Base-by-base conservation (phyloP, 2,797 vertebrate species). In the Hirundo rustica region DNA sequence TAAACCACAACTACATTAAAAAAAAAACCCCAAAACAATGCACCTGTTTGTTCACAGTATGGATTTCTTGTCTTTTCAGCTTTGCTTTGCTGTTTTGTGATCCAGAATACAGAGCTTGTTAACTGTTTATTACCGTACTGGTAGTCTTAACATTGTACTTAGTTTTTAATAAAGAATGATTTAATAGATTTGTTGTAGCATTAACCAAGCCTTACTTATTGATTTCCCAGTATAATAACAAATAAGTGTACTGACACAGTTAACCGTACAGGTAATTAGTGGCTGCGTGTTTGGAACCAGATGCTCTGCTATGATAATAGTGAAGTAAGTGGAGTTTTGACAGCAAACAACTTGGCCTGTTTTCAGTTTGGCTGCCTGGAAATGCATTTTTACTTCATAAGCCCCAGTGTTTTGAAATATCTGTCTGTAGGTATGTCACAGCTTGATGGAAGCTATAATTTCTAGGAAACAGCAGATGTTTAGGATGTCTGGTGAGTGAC, bases 401-500 rank as follows among this genome's bases (percentile, higher is more conserved):
- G 29, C 42, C 15, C 7, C 8, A n/a, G 21, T 82, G 75, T 79
- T 91, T 93, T 90, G 77, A 79, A 95, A 93, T 80, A 70, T 93
- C 85, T 65, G 30, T 96, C 94, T 97, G 92, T 16, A 67, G 88
- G 88, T 96, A 88, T 93, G 76, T 84, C 64, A 60, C 32, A 45
- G 58, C 87, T 71, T 73, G 93, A 48, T 93, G 85, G 85, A 95
- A 92, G 58, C 58, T 66, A 2, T 95, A 25, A 53, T 92, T 97
- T 97, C 90, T 87, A 96, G 44, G 91, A 96, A 97, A 85, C 32
- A 92, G 88, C 26, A 62, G 80, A 47, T 91, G 88, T 96, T 97
- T 94, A 94, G 93, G 57, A 82, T 93, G 95, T 93, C 91, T 96
- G 90, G 54, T 72, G 84, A 84, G 88, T 90, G 87, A 10, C 70